A percentile compares a stretch with the other conserved stretches of the same genome.
Conservation (phyloP, 2,888 invertebrate species). For the Eutolmus rufibarbis region DNA sequence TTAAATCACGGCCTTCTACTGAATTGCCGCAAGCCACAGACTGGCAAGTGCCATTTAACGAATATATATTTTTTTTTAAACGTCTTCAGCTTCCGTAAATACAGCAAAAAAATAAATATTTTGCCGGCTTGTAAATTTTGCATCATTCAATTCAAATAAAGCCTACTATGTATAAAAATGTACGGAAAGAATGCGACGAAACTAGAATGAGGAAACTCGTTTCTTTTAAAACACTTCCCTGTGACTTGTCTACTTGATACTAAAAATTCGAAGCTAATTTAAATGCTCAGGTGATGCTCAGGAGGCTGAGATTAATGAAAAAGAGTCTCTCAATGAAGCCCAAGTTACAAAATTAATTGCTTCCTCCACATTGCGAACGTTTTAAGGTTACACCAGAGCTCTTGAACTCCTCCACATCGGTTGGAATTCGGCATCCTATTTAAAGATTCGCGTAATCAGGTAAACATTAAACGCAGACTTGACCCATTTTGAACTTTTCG, state of each 20-base stretch:
- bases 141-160: background rate
- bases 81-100: background rate
- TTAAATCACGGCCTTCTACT: background rate
- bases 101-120: background rate
- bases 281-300: background rate
- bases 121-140: background rate
- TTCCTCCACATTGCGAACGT: background rate
- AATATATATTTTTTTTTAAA: background rate
- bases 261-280: conserved; percentile 3
- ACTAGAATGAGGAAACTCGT: background rate
- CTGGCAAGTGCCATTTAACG: conserved; percentile 18
- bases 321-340: background rate
- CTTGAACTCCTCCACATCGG: background rate
- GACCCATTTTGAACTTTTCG: conserved; percentile 2
- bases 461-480: conserved; percentile 1
- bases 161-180: background rate
- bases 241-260: background rate
- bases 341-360: background rate
- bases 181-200: background rate
- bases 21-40: background rate
- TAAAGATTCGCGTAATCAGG: background rate
- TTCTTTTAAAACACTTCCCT: background rate
- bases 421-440: background rate
- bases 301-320: background rate
- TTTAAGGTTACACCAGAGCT: background rate